Evolutionary conservation across 2,888 invertebrate genomes (phyloP).

Genomic region (Parnassius glacialis): DNA sequence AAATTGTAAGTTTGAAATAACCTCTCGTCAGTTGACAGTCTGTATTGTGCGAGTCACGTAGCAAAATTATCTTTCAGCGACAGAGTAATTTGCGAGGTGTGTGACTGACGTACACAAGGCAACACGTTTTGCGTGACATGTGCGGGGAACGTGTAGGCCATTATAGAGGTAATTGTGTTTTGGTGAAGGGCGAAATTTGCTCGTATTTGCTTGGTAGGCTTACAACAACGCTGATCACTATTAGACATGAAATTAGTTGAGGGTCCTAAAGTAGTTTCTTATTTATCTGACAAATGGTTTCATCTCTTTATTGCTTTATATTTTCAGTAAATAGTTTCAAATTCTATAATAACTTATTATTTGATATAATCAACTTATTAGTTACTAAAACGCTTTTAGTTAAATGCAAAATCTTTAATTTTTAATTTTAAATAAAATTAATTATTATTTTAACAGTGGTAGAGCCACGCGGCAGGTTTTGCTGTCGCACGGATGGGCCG

Average conservation of each 20-base stretch:
- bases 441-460: too few relatives aligned
- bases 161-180: slow-evolving; percentile 22
- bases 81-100: slow-evolving; percentile 28
- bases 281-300: not conserved
- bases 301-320: too few relatives aligned
- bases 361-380: too few relatives aligned
- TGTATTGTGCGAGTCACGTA: slow-evolving; percentile 28
- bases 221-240: slow-evolving; percentile 2
- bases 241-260: not conserved
- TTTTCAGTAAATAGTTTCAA: too few relatives aligned
- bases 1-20: slow-evolving; percentile 9
- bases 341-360: too few relatives aligned
- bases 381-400: too few relatives aligned
- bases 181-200: slow-evolving; percentile 12
- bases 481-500: too few relatives aligned
- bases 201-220: slow-evolving; percentile 1
- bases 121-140: slow-evolving; percentile 22
- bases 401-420: too few relatives aligned
- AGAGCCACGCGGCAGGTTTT: too few relatives aligned
- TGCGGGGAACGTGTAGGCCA: slow-evolving; percentile 15
- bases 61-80: slow-evolving; percentile 29
- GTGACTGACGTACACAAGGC: slow-evolving; percentile 22
- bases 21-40: slow-evolving; percentile 9
- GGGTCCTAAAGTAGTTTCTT: not conserved
- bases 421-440: too few relatives aligned